A percentile compares a stretch with the other conserved stretches of the same genome.
Evolutionary conservation across 2,888 invertebrate genomes (phyloP).

Genomic region (Gerris lacustris): DNA sequence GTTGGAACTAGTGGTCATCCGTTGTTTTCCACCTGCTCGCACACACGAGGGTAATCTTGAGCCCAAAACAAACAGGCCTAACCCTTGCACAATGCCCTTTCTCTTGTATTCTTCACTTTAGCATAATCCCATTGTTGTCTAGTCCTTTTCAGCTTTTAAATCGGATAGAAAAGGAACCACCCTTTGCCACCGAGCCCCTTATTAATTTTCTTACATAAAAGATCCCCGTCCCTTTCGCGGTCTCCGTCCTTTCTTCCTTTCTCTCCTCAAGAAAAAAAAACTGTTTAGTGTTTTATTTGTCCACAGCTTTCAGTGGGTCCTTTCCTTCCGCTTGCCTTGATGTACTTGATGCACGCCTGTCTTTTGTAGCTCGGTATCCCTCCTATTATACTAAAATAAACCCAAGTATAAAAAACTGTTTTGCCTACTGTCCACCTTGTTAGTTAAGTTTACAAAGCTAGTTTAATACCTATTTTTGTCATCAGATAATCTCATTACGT

Average conservation of each 20-base stretch:
- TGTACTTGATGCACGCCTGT: not conserved
- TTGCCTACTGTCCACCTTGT: not conserved
- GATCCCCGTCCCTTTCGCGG: not conserved
- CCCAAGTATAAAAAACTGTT: not conserved
- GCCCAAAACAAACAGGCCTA: conserved; percentile 6
- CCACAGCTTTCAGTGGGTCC: conserved; percentile 4
- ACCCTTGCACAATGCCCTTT: not conserved
- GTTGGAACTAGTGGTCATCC: not conserved
- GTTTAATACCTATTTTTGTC: not conserved
- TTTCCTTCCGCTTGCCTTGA: conserved; percentile 2
- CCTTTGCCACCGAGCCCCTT: conserved; percentile 3
- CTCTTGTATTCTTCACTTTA: not conserved
- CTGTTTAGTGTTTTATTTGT: conserved; percentile 10
- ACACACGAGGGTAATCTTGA: not conserved
- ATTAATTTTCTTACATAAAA: conserved; percentile 3
- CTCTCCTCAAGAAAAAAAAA: not conserved
- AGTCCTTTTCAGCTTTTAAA: not conserved
- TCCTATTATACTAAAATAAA: not conserved
- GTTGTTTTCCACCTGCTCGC: not conserved
- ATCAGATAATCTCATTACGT: not conserved
- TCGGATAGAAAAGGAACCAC: not conserved
- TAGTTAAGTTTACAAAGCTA: not conserved
- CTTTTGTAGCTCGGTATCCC: not conserved
- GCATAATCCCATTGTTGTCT: conserved; percentile 7
- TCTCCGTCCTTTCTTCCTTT: not conserved